Percentiles rank a stretch among this genome's conserved stretches.
These are phyloP conservation scores for Pseudomugil tenellus DNA, from an alignment of 2,797 vertebrate species.

Conservation along the genomic window DNA sequence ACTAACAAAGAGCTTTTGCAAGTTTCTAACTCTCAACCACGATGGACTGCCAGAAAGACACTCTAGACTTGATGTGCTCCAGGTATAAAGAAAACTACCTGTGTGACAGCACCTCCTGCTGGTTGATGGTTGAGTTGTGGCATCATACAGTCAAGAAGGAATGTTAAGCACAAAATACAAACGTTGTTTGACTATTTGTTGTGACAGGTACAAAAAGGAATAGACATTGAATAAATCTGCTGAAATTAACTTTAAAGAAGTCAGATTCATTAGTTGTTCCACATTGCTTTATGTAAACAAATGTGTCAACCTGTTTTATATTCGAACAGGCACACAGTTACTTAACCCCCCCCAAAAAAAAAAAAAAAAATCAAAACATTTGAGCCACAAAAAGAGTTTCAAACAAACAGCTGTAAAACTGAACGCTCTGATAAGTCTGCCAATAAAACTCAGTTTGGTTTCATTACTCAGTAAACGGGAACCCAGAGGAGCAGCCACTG, in stretches of 20 bases:
- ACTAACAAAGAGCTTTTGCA: background rate
- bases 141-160: background rate
- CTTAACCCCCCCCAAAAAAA: background rate
- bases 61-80: conserved; percentile 1
- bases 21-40: background rate
- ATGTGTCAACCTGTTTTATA: background rate
- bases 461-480: conserved; percentile 35
- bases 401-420: background rate
- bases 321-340: background rate
- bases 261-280: background rate
- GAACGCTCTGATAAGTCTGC: background rate
- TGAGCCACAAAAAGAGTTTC: background rate
- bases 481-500: background rate
- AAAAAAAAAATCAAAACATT: background rate
- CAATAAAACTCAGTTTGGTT: background rate
- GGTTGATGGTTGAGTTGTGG: conserved; percentile 55
- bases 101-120: conserved; percentile 75
- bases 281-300: background rate
- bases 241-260: background rate
- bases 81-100: conserved; percentile 46
- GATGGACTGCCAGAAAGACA: conserved; percentile 4
- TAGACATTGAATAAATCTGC: background rate
- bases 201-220: background rate
- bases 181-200: background rate
- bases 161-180: too few species aligned